Evolutionary conservation across 2,797 vertebrate genomes (phyloP), one percentile per base, ranked within the genome.

Genomic region (Parauchenoglanis punctatus): DNA sequence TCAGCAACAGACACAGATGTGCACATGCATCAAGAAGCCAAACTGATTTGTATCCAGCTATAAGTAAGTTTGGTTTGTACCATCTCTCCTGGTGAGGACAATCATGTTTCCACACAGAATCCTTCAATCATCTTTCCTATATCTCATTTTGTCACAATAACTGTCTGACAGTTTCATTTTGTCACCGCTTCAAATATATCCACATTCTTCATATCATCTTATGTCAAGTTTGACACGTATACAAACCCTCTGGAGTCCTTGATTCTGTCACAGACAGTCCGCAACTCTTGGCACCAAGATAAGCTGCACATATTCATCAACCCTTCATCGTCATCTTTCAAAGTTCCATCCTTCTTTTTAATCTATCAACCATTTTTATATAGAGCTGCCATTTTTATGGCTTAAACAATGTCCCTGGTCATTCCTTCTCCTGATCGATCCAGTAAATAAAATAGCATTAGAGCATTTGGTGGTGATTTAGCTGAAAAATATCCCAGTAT

Each of bases 121-220:
- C 85, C 40, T 88, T 81, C 86, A 81, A 92, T 93, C 92, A 86
- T 94, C 85, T 93, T 90, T 90, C 67, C 2, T 78, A 92, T 90
- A 86, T 92, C 89, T 86, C 77, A 40, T 85, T 68, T 81, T 88
- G 28, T 77, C 73, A 83, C 12, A 72, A 54, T 85, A 52, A 76
- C 86, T 73, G 73, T 76, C 35, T 73, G n/a, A 78, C 20, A 20
- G 31, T 86, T 59, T 88, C 28, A 81, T 56, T 88, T 46, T 35
- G n/a, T 78, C 23, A 65, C 80, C 40, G 72, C 65, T 88, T 84
- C 63, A 86, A 56, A 87, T 35, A 86, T 84, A 46, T 86, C 13
- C 52, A 67, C 20, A 25, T 88, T 49, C 85, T 85, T 86, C 75
- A 56, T 23, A 80, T 40, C 89, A 70, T 86, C 75, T 84, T 52